Base-by-base conservation (phyloP, 2,797 vertebrate species). In the Takifugu ocellatus region DNA sequence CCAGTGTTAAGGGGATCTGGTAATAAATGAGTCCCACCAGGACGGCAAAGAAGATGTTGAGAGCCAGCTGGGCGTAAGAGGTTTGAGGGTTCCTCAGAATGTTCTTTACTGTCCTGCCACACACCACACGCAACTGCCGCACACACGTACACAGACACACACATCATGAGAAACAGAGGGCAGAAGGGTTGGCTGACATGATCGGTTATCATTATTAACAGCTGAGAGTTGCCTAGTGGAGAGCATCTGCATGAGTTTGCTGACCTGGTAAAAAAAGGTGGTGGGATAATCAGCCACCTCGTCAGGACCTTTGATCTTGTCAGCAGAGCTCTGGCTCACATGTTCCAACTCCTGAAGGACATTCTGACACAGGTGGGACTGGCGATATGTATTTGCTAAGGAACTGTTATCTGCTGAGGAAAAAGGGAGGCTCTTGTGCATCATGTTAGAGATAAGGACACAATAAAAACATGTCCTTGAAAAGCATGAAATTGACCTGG, bases 1-100 rank as follows among this genome's bases (percentile, higher is more conserved):
- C 90, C 26, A 92, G 53, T 0, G 70, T 91, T 56, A 83, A 17
- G 11, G 92, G 87, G 76, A 93, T 87, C 49, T 93, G 90, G 69
- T 74, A 93, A 79, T 92, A 93, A 74, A 93, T 92, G 59, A 93
- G 88, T 51, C 92, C 92, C 74, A 92, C 89, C 46, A 93, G 77
- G 52, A 92, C 0, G 0, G 85, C 91, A 65, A 91, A 93, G 50
- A 92, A 66, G 47, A 90, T 75, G 61, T 88, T 90, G 31, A 93
- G 81, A 51, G 71, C 77, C 49, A 90, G 2, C 77, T 93, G 92
- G 49, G 85, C 92, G 1, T 92, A 91, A 2, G 92, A 92, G 10
- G 91, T 92, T 83, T 93, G 91, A 15, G 92, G 92, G 69, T 92
- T 93, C 80, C 92, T 91, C 51, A 91, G 43, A 21, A 63, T 50